Conservation (phyloP, 2,113 vertebrate species). For the Hystrix brachyura region DNA sequence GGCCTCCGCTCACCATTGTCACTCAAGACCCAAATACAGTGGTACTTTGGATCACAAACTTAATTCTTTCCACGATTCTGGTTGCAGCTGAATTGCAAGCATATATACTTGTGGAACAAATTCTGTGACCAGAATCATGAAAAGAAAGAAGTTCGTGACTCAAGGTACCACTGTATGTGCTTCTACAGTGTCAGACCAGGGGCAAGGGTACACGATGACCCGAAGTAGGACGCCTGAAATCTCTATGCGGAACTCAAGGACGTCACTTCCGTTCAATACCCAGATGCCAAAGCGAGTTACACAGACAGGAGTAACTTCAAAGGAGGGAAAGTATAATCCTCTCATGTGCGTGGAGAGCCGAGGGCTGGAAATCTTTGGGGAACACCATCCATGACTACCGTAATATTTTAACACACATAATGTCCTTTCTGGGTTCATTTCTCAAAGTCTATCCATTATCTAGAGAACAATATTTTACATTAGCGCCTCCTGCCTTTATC, state of each 20-base stretch:
- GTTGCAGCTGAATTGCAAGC: background rate
- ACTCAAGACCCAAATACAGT: background rate
- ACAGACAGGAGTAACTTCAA: background rate
- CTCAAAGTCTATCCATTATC: background rate
- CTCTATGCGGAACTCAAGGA: background rate
- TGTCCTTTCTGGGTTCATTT: background rate
- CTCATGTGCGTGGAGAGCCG: background rate
- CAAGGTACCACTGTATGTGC: background rate
- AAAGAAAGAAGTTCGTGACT: too few relatives aligned
- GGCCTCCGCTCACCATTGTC: background rate
- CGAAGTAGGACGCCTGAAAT: background rate
- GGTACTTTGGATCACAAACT: background rate
- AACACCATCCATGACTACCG: background rate
- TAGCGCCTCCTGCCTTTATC: background rate
- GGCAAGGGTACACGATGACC: rapidly evolving
- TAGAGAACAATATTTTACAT: background rate
- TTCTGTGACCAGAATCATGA: background rate
- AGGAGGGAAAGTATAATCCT: background rate
- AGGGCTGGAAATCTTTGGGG: background rate
- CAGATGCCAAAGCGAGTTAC: background rate
- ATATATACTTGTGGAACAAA: background rate
- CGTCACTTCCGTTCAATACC: background rate
- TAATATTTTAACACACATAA: background rate
- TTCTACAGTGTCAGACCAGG: background rate
- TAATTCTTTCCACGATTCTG: background rate